Evolutionary conservation across 1,140 invertebrate genomes (phyloP).

Genomic region (Venustaconcha ellipsiformis): DNA sequence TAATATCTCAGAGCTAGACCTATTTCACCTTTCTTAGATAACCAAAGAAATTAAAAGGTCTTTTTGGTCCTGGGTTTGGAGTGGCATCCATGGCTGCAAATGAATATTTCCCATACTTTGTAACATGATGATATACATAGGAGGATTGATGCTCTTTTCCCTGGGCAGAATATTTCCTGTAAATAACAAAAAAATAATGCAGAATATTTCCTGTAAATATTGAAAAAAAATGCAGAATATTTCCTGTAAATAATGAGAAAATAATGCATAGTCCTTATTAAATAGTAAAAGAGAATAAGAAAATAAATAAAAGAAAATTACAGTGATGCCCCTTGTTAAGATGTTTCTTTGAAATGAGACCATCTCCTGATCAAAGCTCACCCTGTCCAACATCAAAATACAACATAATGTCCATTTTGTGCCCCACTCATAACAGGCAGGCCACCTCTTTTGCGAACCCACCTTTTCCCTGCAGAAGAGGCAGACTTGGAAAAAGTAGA

Average conservation of each 20-base stretch:
- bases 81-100: slow-evolving; percentile 93
- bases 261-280: slow-evolving; percentile 2
- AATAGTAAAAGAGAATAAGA: neutral
- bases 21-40: slow-evolving; percentile 72
- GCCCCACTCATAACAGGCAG: neutral
- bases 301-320: no score
- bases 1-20: neutral
- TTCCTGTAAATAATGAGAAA: neutral
- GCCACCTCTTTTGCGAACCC: neutral
- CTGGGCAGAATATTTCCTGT: slow-evolving; percentile 83
- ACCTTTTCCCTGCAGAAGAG: neutral
- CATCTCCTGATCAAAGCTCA: no score
- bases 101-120: slow-evolving; percentile 72
- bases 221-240: no score
- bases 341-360: no score
- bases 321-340: neutral
- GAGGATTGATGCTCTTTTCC: slow-evolving; percentile 79
- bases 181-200: slow-evolving; percentile 18
- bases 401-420: no score
- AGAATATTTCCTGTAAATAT: no score
- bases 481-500: neutral
- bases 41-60: slow-evolving; percentile 95
- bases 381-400: no score
- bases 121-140: slow-evolving; percentile 79
- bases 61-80: slow-evolving; percentile 81